Conservation (phyloP, 2,113 vertebrate genomes). For the Philantomba maxwellii region DNA sequence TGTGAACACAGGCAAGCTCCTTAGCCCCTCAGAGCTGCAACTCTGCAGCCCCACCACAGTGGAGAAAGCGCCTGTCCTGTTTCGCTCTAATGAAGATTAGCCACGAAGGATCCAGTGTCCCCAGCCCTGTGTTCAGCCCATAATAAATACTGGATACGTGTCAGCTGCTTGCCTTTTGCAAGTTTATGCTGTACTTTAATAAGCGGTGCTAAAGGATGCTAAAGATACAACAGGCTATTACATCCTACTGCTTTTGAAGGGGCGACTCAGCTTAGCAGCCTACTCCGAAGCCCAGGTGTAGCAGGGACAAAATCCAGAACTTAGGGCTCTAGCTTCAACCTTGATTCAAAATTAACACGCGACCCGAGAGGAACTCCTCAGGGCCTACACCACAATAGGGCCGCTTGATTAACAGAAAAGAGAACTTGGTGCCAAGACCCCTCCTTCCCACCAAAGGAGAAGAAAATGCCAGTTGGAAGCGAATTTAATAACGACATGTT, state of each 20-base stretch:
- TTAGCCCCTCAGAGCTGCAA: neutral
- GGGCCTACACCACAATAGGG: neutral
- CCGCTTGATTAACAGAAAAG: neutral
- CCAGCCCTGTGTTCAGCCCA: neutral
- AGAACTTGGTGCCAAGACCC: constrained; percentile 19
- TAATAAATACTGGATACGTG: neutral
- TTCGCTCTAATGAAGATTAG: neutral
- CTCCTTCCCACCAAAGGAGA: constrained; percentile 38
- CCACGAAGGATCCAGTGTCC: neutral
- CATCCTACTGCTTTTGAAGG: neutral
- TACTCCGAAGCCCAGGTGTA: constrained; percentile 9
- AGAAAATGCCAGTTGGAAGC: constrained; percentile 53
- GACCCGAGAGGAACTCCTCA: neutral
- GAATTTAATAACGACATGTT: constrained; percentile 55
- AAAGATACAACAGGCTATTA: neutral
- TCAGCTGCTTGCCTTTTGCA: neutral
- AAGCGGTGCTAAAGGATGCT: neutral
- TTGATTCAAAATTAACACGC: constrained; percentile 16
- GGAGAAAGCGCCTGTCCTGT: rapidly evolving
- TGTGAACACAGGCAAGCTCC: neutral
- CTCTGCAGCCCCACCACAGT: too few relatives aligned
- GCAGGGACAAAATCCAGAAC: neutral
- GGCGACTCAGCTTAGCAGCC: neutral
- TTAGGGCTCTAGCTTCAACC: neutral
- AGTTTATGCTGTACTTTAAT: neutral